Evolutionary conservation across 2,113 vertebrate genomes (phyloP), one percentile per base, ranked within the genome.

Genomic region (Periophthalmus modestus): DNA sequence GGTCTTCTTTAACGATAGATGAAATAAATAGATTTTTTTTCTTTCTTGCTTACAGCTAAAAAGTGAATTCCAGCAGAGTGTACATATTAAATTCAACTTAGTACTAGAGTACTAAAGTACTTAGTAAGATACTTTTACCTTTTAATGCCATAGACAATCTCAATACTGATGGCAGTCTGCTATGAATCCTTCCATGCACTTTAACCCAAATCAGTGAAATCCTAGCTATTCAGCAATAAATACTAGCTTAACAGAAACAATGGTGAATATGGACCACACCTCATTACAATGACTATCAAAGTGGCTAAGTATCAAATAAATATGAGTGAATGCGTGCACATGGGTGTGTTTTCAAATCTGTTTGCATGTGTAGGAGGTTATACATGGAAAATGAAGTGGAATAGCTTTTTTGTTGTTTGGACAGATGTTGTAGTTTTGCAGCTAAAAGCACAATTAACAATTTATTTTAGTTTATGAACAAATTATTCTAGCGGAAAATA

Each of bases 181-280:
- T 61, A 10, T 28, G 24, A 28, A 24, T 33, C 13, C 14, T 59
- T 33, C 5, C 34, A 39, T 34, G 59, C 28, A 34, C 62, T 39
- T 18, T 12, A 65, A 4, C 33, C 62, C 16, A n/a, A 65, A 65
- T 39, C 28, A 36, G 13, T 33, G 13, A 57, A 57, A 57, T 61
- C 28, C 11, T 18, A 15, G 36, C 59, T 63, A 36, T 34, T 80
- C 66, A 62, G 61, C 68, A 67, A 71, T 59, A 59, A 72, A 58
- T 62, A 62, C 16, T 18, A 36, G 59, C 72, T 59, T 79, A 39
- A 73, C 66, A 69, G 62, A 78, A 76, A 77, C 69, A 74, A 79
- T 77, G 79, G 66, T 77, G 54, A 73, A 62, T 47, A 73, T 66
- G 36, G 78, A 70, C 70, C 74, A 78, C 48, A 74, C 47, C 67